Conservation (phyloP, 2,888 invertebrate genomes). For the Hesperia comma region DNA sequence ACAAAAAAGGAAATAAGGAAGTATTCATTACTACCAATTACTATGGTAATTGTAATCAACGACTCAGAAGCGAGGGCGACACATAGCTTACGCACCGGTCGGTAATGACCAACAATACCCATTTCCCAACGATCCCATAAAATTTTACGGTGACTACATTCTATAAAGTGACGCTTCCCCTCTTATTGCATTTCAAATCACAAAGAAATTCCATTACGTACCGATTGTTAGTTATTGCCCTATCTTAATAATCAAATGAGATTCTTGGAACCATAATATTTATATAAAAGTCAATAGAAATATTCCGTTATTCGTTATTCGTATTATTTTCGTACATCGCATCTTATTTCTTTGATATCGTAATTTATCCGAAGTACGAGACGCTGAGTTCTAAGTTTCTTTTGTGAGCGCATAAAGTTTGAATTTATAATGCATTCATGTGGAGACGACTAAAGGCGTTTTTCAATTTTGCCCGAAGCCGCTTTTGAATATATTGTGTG, state of each 20-base stretch:
- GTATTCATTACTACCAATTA: constrained; percentile 55
- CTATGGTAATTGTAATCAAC: constrained; percentile 69
- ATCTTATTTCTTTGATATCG: constrained; percentile 20
- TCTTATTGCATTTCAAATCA: constrained; percentile 45
- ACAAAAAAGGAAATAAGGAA: constrained; percentile 25
- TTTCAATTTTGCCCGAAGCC: constrained; percentile 55
- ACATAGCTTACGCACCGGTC: constrained; percentile 44
- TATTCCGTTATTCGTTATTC: no score
- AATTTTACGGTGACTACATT: constrained; percentile 75
- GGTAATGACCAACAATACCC: constrained; percentile 62
- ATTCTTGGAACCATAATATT: neutral
- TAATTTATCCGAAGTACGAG: constrained; percentile 24
- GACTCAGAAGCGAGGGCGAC: constrained; percentile 54
- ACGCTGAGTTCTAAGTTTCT: constrained; percentile 26
- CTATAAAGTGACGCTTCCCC: constrained; percentile 62
- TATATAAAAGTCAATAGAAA: neutral
- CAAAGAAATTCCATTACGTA: constrained; percentile 53
- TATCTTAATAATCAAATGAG: neutral
- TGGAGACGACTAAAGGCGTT: constrained; percentile 43
- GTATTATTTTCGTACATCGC: constrained; percentile 6
- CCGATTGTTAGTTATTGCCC: constrained; percentile 52
- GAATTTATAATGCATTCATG: constrained; percentile 32
- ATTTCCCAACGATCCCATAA: constrained; percentile 67
- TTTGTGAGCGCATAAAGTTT: constrained; percentile 28
- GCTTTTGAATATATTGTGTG: constrained; percentile 46